Base-by-base conservation (phyloP, 2,113 vertebrate genomes). In the Dryoscopus gambensis region DNA sequence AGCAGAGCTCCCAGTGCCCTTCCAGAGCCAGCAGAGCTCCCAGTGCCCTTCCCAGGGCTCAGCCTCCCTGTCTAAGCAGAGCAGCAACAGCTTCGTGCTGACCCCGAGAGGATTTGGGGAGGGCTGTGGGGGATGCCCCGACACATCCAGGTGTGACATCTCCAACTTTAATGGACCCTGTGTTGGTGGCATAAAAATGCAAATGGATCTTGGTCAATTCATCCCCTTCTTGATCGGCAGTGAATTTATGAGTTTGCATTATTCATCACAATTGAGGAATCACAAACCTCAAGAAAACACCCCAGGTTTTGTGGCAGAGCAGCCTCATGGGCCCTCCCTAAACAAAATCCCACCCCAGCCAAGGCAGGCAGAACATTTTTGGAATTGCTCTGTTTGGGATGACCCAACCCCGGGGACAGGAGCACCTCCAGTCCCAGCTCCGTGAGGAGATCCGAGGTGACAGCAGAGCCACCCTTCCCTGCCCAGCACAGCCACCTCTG, bases 291-390 rank as follows among this genome's bases (percentile, higher is more conserved):
- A 35, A 8, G 44, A 13, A 65, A 89, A 44, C 14, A 33, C 14
- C 23, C 23, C 35, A 27, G 20, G 35, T 49, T 40, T 67, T 55
- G 18, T 78, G 65, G 22, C 50, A 85, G 68, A 85, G 60, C 35
- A 28, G 46, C 62, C 33, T 9, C 16, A 12, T 7, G 71, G 35
- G 56, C 47, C 27, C 16, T 70, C 30, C 44, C 63, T 59, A 42
- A 86, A 11, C 31, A 8, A 21, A 55, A 49, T 18, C 31, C 76
- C 69, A 42, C 1, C 9, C 6, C 63, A 35, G 35, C 37, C 52
- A 37, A 2, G 0, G 3, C 52, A 57, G 62, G 46, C 50, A 90
- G 78, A 25, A 13, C 11, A 7, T 1, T 8, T 2, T 4, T 11
- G 44, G 10, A 27, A 27, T 1, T 60, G 35, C 37, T 22, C 30